Evolutionary conservation across 2,888 invertebrate genomes (phyloP).

Genomic region (Petrolisthes manimaculis): DNA sequence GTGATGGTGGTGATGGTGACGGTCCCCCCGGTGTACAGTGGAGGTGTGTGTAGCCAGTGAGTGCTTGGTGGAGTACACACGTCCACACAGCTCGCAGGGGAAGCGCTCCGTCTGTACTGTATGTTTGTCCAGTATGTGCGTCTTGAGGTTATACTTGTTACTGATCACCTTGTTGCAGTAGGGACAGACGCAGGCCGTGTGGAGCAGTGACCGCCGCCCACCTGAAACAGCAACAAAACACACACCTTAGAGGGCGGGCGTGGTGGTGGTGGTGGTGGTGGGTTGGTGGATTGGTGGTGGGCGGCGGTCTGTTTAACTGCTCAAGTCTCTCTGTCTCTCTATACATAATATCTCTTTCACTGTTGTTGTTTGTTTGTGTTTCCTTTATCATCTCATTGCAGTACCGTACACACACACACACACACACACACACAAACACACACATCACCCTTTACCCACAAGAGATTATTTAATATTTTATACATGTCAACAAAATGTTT

Average conservation of each 20-base stretch:
- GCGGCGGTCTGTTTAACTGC: background rate
- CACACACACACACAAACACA: too few species aligned
- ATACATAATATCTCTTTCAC: too few species aligned
- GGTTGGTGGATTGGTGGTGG: constrained; percentile 8
- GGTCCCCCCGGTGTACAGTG: constrained; percentile 64
- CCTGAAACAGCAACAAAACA: constrained; percentile 62
- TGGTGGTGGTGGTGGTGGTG: constrained; percentile 19
- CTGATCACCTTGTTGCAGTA: constrained; percentile 66
- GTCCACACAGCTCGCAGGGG: constrained; percentile 65
- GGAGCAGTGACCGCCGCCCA: constrained; percentile 63
- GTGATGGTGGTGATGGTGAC: constrained; percentile 40
- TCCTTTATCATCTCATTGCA: too few species aligned
- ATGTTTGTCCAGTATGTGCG: constrained; percentile 65
- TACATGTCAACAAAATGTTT: too few species aligned
- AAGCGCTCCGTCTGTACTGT: constrained; percentile 65
- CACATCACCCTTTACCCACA: too few species aligned
- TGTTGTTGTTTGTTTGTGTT: too few species aligned
- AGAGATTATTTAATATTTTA: too few species aligned
- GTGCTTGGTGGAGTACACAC: constrained; percentile 66
- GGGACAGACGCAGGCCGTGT: constrained; percentile 64
- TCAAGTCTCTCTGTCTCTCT: too few species aligned
- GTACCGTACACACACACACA: too few species aligned
- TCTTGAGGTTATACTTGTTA: constrained; percentile 66
- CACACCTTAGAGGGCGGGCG: constrained; percentile 60
- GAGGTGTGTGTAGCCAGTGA: constrained; percentile 66